Evolutionary conservation across 2,797 vertebrate genomes (phyloP), one percentile per base, ranked within the genome.

Genomic region (Manis crassicaudata): DNA sequence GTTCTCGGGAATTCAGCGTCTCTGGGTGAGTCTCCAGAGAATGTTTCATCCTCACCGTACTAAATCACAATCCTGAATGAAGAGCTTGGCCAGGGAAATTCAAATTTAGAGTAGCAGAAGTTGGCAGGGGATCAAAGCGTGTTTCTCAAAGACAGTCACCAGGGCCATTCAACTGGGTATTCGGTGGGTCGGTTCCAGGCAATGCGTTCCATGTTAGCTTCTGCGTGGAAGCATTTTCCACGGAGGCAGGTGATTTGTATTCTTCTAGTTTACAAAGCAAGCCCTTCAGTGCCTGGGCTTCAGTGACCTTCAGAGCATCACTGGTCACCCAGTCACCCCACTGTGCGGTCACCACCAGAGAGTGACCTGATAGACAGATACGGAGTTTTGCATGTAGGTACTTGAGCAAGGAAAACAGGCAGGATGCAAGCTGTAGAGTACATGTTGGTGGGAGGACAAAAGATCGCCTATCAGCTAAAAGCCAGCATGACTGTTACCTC

Each of bases 341-440:
- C 62, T 43, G 0, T 35, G 16, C 70, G 92, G 73, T 96, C 94
- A 43, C 96, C 97, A 95, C 77, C 88, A 93, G 97, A 97, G 95
- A 98, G 97, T 96, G 95, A 96, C 96, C 96, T 97, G 97, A 95
- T 92, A 96, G 65, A 35, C 68, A 43, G 37, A 50, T 3, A 8
- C 56, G 58, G 50, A 58, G 5, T 62, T 54, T n/a, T 88, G 54
- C 20, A 37, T 3, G 1, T 43, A 6, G 21, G n/a, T 50, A 14
- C 65, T 25, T n/a, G 23, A 62, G n/a, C 62, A 40, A 75, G 67
- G 46, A 86, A 79, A 60, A 43, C 9, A 16, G 62, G 56, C 27
- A 35, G 20, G 27, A 52, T 43, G 81, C 35, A 20, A 56, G 40
- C 32, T 76, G 35, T 13, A 32, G 73, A 70, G 46, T 58, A 12